Percentiles rank a stretch among this genome's conserved stretches.
phyloP scores from a whole-genome alignment of 2,797 vertebrate species.

The Acanthurus lineatus region DNA sequence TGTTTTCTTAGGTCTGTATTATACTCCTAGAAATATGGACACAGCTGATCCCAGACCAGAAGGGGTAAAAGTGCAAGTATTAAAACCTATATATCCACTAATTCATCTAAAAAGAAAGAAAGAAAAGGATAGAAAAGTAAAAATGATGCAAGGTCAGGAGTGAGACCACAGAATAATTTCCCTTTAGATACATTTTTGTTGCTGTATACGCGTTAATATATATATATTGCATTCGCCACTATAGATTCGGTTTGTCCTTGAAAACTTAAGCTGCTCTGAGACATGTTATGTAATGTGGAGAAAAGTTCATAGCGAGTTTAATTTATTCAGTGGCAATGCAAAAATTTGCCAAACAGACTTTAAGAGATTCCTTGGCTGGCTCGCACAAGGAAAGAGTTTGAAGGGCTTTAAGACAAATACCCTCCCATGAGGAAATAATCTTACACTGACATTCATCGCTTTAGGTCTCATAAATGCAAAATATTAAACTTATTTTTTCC shows the following conservation, averaged over 20 bases:
- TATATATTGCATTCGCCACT: background rate
- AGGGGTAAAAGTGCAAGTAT: background rate
- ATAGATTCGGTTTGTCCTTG: slow-evolving; percentile 26
- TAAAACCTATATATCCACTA: background rate
- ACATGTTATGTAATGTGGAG: slow-evolving; percentile 1
- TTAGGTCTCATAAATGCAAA: background rate
- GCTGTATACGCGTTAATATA: background rate
- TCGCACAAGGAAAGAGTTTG: no score
- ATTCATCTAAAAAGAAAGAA: background rate
- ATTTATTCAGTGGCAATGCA: slow-evolving; percentile 9
- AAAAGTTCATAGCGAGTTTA: slow-evolving; percentile 30
- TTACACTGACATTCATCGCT: background rate
- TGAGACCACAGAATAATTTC: slow-evolving; percentile 7
- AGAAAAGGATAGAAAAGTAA: background rate
- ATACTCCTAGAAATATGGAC: no score
- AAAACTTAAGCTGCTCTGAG: slow-evolving; percentile 16
- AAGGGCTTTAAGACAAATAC: background rate
- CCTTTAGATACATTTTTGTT: slow-evolving; percentile 13
- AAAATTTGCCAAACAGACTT: slow-evolving; percentile 7
- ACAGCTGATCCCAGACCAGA: no score
- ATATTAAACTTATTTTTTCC: background rate
- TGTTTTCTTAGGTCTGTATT: no score
- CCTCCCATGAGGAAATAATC: background rate
- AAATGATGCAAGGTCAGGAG: background rate
- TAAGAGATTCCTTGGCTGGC: no score